phyloP scores from a whole-genome alignment of 2,888 invertebrate genomes.

The Ephialtes manifestator region DNA sequence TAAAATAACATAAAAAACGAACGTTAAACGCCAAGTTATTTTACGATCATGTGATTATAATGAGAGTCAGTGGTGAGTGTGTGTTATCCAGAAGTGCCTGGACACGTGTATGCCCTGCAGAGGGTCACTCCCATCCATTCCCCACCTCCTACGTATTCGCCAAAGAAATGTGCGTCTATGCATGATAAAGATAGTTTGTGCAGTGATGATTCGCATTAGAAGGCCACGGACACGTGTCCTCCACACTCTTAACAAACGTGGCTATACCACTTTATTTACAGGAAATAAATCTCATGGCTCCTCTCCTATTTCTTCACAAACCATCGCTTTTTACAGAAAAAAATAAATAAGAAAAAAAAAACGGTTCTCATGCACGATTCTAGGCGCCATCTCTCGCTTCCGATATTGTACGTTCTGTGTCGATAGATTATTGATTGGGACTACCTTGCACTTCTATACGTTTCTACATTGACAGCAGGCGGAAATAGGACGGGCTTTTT shows the following conservation, averaged over 20 bases:
- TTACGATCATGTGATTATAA: slow-evolving; percentile 22
- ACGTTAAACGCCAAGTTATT: neutral
- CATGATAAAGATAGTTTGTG: slow-evolving; percentile 11
- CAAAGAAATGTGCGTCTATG: slow-evolving; percentile 2
- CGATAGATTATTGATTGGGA: slow-evolving; percentile 72
- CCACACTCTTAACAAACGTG: neutral
- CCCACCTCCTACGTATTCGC: neutral
- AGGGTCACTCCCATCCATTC: slow-evolving; percentile 1
- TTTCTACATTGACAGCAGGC: neutral
- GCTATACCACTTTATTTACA: slow-evolving; percentile 30
- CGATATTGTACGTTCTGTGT: slow-evolving; percentile 63
- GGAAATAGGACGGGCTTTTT: neutral
- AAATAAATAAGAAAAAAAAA: neutral
- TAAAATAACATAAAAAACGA: neutral
- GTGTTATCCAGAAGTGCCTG: neutral
- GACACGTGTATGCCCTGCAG: slow-evolving; percentile 32
- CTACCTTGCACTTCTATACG: slow-evolving; percentile 17
- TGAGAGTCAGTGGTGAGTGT: neutral
- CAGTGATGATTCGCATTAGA: slow-evolving; percentile 23
- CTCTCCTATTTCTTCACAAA: neutral
- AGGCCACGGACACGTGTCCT: slow-evolving; percentile 52
- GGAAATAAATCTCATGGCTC: neutral
- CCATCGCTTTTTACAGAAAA: neutral
- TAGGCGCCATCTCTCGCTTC: slow-evolving; percentile 65
- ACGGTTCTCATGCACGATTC: slow-evolving; percentile 37